Base-by-base conservation (phyloP, 2,113 vertebrate genomes). In the Leptosomus discolor region DNA sequence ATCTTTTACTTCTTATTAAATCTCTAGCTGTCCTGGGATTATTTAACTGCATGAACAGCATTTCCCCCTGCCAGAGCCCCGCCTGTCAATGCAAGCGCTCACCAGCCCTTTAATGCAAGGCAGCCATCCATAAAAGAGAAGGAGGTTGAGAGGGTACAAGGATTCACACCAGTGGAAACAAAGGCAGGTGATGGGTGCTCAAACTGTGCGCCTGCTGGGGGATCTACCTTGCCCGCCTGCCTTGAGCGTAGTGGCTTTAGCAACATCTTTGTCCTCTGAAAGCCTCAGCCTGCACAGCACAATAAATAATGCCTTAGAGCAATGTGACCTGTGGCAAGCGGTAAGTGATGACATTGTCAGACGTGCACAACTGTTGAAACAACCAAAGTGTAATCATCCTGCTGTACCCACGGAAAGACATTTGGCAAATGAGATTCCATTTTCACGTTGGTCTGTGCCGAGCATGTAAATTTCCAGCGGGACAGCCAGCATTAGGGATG, bases 401-500 rank as follows among this genome's bases (percentile, higher is more conserved):
- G 94, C 98, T 69, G 94, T 94, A 96, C 91, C 74, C 94, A 97
- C 23, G 17, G 96, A 97, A 96, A 98, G 97, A 97, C 98, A 97
- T 97, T 98, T 98, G 98, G 97, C 98, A 98, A 98, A 98, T 97
- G 98, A 97, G 97, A 97, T 98, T 97, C 98, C 97, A 97, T 98
- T 98, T 98, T 97, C 97, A 97, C 95, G 88, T 97, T 92, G 98
- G 97, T 98, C 97, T 98, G 98, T 98, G 98, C 98, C 57, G 93
- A 97, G 97, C 97, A 97, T 98, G 98, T 98, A 96, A 98, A 98
- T 98, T 97, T 98, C 88, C 98, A 96, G 97, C 15, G 74, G 98
- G 97, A 98, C 97, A 97, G 94, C 91, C 74, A 15, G 97, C 96
- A 94, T 94, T 96, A 98, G 97, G 96, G 97, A 95, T 97, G 97